Evolutionary conservation across 2,888 invertebrate species (phyloP).

Genomic region (Netelia virgata): DNA sequence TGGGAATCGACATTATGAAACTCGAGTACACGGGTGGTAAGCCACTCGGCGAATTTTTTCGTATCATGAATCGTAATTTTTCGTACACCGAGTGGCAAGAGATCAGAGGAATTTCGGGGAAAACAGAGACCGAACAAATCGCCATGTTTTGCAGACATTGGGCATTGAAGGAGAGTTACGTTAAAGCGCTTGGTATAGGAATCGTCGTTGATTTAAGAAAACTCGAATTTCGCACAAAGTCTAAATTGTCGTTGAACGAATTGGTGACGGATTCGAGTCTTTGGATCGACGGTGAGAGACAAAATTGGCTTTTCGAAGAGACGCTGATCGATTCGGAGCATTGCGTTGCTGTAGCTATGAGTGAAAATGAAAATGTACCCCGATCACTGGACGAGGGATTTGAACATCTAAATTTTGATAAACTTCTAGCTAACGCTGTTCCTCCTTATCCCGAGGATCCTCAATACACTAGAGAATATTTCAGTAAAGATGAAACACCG

Average conservation of each 20-base stretch:
- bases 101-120: conserved; percentile 87
- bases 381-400: conserved; percentile 83
- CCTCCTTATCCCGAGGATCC: conserved; percentile 86
- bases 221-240: conserved; percentile 90
- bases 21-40: conserved; percentile 91
- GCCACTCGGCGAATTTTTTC: conserved; percentile 92
- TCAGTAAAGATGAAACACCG: conserved; percentile 86
- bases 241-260: conserved; percentile 76
- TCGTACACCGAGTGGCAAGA: conserved; percentile 92
- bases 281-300: conserved; percentile 87
- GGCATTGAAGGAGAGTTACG: conserved; percentile 97
- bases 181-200: conserved; percentile 95
- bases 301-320: conserved; percentile 94
- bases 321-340: conserved; percentile 91
- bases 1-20: conserved; percentile 97
- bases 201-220: conserved; percentile 91
- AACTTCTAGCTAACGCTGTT: conserved; percentile 87
- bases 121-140: conserved; percentile 88
- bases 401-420: conserved; percentile 87
- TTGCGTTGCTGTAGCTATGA: conserved; percentile 91
- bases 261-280: conserved; percentile 89
- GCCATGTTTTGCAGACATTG: conserved; percentile 95
- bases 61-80: conserved; percentile 95
- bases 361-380: conserved; percentile 78
- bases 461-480: conserved; percentile 87